These are phyloP conservation scores for Euura saliciscinereae DNA, from an alignment of 1,140 invertebrate species.

Conservation along the genomic window DNA sequence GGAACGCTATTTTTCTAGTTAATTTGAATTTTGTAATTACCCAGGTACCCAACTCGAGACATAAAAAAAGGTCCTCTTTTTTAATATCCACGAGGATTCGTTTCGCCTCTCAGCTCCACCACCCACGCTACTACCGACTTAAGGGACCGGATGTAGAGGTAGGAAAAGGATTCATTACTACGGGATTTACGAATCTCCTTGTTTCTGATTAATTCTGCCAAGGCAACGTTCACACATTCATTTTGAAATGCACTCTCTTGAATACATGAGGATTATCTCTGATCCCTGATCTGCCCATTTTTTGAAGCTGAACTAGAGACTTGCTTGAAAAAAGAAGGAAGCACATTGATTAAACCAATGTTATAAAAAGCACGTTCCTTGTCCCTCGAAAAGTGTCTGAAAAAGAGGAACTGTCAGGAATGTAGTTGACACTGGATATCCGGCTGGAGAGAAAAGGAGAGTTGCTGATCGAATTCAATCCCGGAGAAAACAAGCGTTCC, in stretches of 20 bases:
- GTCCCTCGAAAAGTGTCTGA: neutral
- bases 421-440: neutral
- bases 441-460: neutral
- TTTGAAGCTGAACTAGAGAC: too few relatives aligned
- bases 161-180: constrained; percentile 2
- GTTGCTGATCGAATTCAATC: neutral
- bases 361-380: too few relatives aligned
- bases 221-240: too few relatives aligned
- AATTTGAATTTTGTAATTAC: constrained; percentile 64
- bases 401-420: neutral
- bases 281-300: too few relatives aligned
- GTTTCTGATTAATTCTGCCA: neutral
- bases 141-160: neutral
- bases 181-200: constrained; percentile 1
- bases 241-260: too few relatives aligned
- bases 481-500: neutral
- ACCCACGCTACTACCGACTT: neutral
- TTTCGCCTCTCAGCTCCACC: constrained; percentile 19
- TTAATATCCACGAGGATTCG: constrained; percentile 57
- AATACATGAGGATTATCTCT: too few relatives aligned
- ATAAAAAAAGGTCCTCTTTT: constrained; percentile 53
- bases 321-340: too few relatives aligned
- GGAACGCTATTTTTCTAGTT: constrained; percentile 56
- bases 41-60: constrained; percentile 31
- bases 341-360: too few relatives aligned